Conservation (phyloP, 2,888 invertebrate genomes). For the Phania funesta region DNA sequence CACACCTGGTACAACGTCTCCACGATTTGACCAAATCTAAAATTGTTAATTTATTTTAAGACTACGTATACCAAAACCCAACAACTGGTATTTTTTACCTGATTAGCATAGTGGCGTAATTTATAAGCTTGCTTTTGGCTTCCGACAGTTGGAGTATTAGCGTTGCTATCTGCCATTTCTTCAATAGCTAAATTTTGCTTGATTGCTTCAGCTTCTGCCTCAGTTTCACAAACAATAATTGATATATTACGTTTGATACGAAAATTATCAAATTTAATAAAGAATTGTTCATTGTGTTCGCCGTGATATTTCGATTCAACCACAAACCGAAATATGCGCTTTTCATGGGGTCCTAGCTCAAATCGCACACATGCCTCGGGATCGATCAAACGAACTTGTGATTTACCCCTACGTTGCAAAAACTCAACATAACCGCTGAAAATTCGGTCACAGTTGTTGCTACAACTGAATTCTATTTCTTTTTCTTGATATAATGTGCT, state of each 20-base stretch:
- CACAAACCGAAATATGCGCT: constrained; percentile 66
- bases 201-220: constrained; percentile 64
- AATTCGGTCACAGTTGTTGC: constrained; percentile 70
- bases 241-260: constrained; percentile 71
- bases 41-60: constrained; percentile 3
- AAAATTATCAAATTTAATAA: constrained; percentile 71
- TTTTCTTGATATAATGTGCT: constrained; percentile 79
- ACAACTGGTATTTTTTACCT: constrained; percentile 46
- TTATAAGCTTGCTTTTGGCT: constrained; percentile 67
- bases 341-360: background rate
- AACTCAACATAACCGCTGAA: constrained; percentile 67
- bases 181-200: constrained; percentile 55
- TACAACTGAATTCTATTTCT: constrained; percentile 68
- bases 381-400: constrained; percentile 71
- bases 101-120: constrained; percentile 73
- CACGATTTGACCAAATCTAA: constrained; percentile 73
- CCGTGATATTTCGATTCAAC: constrained; percentile 73
- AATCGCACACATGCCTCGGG: constrained; percentile 54
- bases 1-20: constrained; percentile 82
- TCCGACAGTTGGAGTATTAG: background rate
- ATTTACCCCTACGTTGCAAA: constrained; percentile 36
- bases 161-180: constrained; percentile 14
- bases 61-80: background rate
- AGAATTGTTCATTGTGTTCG: constrained; percentile 71
- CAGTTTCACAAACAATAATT: constrained; percentile 73